Evolutionary conservation across 2,113 vertebrate species (phyloP).

Genomic region (Callopanchax toddi): DNA sequence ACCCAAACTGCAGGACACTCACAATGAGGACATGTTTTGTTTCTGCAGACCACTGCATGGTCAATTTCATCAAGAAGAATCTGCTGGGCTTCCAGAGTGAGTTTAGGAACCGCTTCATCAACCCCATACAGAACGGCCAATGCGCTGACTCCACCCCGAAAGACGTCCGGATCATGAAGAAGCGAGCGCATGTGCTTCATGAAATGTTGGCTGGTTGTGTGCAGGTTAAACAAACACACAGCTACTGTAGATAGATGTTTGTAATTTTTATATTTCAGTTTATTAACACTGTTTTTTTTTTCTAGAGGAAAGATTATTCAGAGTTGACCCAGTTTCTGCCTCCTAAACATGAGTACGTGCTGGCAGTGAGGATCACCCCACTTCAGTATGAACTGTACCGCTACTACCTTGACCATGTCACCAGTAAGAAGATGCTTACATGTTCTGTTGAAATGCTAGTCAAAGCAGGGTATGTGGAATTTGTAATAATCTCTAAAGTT

Average conservation of each 20-base stretch:
- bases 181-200: conserved; percentile 93
- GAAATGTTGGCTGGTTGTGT: conserved; percentile 93
- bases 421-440: conserved; percentile 83
- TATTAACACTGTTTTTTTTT: conserved; percentile 1
- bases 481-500: not conserved
- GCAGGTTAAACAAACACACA: conserved; percentile 81
- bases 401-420: conserved; percentile 90
- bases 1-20: not conserved
- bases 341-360: conserved; percentile 94
- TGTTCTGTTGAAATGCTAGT: not conserved
- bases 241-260: not conserved
- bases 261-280: not conserved
- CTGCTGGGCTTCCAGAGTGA: conserved; percentile 92
- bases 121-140: conserved; percentile 97
- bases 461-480: not conserved
- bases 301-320: conserved; percentile 93
- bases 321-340: conserved; percentile 93
- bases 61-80: conserved; percentile 97
- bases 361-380: conserved; percentile 88
- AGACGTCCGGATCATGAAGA: conserved; percentile 97
- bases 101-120: conserved; percentile 97
- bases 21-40: not conserved
- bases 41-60: conserved; percentile 94
- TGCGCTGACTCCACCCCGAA: conserved; percentile 93
- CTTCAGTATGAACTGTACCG: conserved; percentile 91